These are phyloP conservation scores for Rhagophthalmus giganteus DNA, from an alignment of 2,888 invertebrate species.

Conservation along the genomic window DNA sequence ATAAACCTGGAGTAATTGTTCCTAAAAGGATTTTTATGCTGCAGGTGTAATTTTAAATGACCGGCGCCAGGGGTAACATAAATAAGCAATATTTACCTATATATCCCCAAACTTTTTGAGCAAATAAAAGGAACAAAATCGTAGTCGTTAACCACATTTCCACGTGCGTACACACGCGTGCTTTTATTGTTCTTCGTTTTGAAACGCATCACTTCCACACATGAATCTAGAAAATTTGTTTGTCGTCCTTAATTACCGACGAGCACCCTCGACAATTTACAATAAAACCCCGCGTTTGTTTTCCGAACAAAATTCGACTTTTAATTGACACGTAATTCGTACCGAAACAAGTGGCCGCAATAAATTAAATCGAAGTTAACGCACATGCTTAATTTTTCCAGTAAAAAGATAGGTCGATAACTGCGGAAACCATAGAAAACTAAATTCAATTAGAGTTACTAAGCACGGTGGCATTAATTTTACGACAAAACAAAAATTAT, in stretches of 20 bases:
- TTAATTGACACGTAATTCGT: too few species aligned
- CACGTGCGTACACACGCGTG: slow-evolving; percentile 20
- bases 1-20: neutral
- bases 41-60: neutral
- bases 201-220: slow-evolving; percentile 23
- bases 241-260: too few species aligned
- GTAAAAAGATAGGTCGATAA: neutral
- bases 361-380: too few species aligned
- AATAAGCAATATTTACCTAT: slow-evolving; percentile 33
- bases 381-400: too few species aligned
- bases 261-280: too few species aligned
- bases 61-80: slow-evolving; percentile 4
- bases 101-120: slow-evolving; percentile 24
- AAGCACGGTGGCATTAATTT: neutral
- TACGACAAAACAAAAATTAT: neutral
- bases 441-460: neutral
- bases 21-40: slow-evolving; percentile 5
- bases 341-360: too few species aligned
- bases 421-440: neutral
- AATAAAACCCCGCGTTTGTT: too few species aligned
- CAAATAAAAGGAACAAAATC: slow-evolving; percentile 20
- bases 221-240: too few species aligned
- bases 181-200: slow-evolving; percentile 11
- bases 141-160: slow-evolving; percentile 22
- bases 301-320: too few species aligned